A percentile compares a stretch with the other conserved stretches of the same genome.
Evolutionary conservation across 2,888 invertebrate species (phyloP).

Genomic region (Crepidodera aurea): DNA sequence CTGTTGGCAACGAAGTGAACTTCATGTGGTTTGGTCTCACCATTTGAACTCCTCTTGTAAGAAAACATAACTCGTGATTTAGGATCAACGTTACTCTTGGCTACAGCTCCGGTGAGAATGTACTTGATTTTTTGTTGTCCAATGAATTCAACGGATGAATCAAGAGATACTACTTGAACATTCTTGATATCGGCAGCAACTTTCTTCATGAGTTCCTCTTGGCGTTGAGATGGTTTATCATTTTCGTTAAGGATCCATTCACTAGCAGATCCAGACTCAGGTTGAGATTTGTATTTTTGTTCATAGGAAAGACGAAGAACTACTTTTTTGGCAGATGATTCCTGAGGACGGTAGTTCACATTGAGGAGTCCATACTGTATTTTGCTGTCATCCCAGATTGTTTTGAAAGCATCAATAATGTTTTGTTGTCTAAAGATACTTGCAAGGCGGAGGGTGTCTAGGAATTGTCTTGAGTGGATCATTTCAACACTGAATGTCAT

Average conservation of each 20-base stretch:
- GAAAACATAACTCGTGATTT: constrained; percentile 66
- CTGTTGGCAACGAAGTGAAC: constrained; percentile 63
- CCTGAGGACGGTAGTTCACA: constrained; percentile 58
- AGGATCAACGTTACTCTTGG: constrained; percentile 66
- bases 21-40: constrained; percentile 59
- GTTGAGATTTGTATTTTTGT: constrained; percentile 40
- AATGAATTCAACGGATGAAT: constrained; percentile 66
- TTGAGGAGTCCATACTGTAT: constrained; percentile 64
- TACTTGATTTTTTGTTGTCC: constrained; percentile 66
- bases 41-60: constrained; percentile 59
- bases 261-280: constrained; percentile 31
- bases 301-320: constrained; percentile 41
- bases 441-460: constrained; percentile 57
- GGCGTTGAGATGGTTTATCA: constrained; percentile 59
- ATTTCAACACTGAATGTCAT: constrained; percentile 65
- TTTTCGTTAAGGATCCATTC: constrained; percentile 51
- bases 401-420: constrained; percentile 44
- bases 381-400: constrained; percentile 58
- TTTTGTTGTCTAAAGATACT: constrained; percentile 50
- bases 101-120: constrained; percentile 65
- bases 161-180: constrained; percentile 63
- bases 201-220: constrained; percentile 65
- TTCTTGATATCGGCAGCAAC: constrained; percentile 66
- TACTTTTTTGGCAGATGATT: constrained; percentile 41
- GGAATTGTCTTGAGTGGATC: constrained; percentile 64